A percentile compares a stretch with the other conserved stretches of the same genome.
Evolutionary conservation across 2,797 vertebrate genomes (phyloP).

Genomic region (Meda fulgida): DNA sequence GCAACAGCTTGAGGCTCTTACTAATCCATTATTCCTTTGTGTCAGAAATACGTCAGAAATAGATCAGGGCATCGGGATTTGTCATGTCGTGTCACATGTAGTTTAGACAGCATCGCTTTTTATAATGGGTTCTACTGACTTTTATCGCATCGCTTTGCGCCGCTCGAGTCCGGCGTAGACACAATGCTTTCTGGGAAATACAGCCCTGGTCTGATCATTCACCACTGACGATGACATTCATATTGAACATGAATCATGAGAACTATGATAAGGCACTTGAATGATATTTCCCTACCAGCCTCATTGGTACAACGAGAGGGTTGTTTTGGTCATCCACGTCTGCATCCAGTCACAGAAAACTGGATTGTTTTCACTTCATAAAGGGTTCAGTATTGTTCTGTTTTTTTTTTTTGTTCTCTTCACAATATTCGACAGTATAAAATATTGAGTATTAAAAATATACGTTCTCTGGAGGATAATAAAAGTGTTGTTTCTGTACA

Average conservation of each 20-base stretch:
- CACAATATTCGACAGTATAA: conserved; percentile 90
- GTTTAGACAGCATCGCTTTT: background rate
- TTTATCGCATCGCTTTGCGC: background rate
- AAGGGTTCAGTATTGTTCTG: conserved; percentile 84
- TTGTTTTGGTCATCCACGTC: conserved; percentile 92
- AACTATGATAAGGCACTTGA: conserved; percentile 85
- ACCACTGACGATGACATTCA: conserved; percentile 81
- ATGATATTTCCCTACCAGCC: conserved; percentile 82
- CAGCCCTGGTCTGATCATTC: conserved; percentile 74
- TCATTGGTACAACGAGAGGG: conserved; percentile 83
- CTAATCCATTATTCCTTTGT: background rate
- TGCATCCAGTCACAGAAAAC: conserved; percentile 88
- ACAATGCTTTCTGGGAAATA: background rate
- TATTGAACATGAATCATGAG: conserved; percentile 83
- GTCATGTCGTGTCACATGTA: background rate
- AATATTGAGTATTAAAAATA: conserved; percentile 90
- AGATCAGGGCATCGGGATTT: background rate
- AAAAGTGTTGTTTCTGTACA: conserved; percentile 85
- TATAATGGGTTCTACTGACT: background rate
- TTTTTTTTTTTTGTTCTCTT: conserved; percentile 72
- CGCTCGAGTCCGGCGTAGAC: background rate
- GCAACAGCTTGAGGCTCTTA: background rate
- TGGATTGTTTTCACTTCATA: conserved; percentile 86
- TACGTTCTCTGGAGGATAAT: conserved; percentile 88
- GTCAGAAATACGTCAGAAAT: background rate